A percentile compares a stretch with the other conserved stretches of the same genome.
Evolutionary conservation across 2,113 vertebrate genomes (phyloP).

Genomic region (Meriones unguiculatus): DNA sequence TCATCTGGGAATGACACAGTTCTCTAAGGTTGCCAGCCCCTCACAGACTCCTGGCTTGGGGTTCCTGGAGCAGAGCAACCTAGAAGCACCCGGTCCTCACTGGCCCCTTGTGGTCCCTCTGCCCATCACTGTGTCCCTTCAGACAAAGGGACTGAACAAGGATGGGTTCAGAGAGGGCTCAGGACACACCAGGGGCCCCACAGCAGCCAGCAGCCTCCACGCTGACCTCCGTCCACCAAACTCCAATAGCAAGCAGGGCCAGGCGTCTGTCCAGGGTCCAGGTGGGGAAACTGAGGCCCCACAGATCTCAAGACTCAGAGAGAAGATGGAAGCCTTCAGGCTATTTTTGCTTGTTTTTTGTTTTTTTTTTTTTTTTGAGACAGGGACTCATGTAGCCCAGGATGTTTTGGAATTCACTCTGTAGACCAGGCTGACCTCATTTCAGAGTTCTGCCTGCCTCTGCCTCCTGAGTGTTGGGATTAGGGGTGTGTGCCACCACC

Average conservation of each 20-base stretch:
- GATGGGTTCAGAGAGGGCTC: not conserved
- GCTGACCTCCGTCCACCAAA: not conserved
- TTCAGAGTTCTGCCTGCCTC: not conserved
- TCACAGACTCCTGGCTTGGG: not conserved
- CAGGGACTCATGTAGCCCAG: not conserved
- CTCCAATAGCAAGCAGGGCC: not conserved
- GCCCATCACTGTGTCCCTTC: not conserved
- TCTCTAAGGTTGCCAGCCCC: not conserved
- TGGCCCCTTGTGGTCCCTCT: not conserved
- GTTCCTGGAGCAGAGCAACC: not conserved
- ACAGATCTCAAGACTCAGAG: not conserved
- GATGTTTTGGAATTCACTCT: not conserved
- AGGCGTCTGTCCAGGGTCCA: not conserved
- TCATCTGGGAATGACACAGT: too few relatives aligned
- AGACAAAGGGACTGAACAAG: not conserved
- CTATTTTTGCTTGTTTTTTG: not conserved
- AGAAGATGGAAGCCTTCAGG: not conserved
- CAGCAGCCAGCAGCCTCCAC: not conserved
- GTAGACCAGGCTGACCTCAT: not conserved
- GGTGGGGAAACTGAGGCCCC: not conserved
- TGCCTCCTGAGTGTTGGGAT: not conserved
- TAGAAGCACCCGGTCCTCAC: not conserved
- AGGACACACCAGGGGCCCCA: not conserved
- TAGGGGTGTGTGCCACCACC: not conserved
- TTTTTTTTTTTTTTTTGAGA: not conserved